Conservation (phyloP, 2,113 vertebrate genomes). For the Hippocampus zosterae region DNA sequence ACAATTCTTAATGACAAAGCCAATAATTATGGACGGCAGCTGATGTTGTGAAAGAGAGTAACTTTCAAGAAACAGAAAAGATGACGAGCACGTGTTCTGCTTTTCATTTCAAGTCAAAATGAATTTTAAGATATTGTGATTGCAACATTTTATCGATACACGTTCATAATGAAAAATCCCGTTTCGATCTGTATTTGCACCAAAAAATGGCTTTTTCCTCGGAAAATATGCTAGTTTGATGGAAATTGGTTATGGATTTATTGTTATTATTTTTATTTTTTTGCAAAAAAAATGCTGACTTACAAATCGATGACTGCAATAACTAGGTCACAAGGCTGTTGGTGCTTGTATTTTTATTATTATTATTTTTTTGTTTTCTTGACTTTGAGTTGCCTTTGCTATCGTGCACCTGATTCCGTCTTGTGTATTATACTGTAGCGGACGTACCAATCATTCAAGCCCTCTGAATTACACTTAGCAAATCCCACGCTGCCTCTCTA, state of each 20-base stretch:
- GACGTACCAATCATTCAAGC: neutral
- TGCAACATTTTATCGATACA: too few relatives aligned
- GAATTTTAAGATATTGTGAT: too few relatives aligned
- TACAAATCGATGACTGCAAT: neutral
- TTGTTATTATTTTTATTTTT: too few relatives aligned
- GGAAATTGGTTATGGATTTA: neutral
- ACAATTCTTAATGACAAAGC: too few relatives aligned
- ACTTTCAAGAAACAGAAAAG: too few relatives aligned
- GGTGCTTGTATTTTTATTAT: neutral
- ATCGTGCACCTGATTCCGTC: neutral
- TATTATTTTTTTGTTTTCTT: neutral
- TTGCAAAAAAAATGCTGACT: neutral
- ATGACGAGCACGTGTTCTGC: too few relatives aligned
- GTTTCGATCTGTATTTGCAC: too few relatives aligned
- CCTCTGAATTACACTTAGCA: neutral
- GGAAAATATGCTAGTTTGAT: neutral
- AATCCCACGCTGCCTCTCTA: constrained; percentile 6
- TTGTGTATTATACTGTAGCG: neutral
- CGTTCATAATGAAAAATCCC: too few relatives aligned
- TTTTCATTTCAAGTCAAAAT: too few relatives aligned
- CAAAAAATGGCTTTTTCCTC: too few relatives aligned
- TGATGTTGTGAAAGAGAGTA: too few relatives aligned
- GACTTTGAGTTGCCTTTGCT: neutral
- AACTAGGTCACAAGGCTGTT: neutral
- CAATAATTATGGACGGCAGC: too few relatives aligned